Base-by-base conservation (phyloP, 2,888 invertebrate genomes). In the Loripinus fragilis region DNA sequence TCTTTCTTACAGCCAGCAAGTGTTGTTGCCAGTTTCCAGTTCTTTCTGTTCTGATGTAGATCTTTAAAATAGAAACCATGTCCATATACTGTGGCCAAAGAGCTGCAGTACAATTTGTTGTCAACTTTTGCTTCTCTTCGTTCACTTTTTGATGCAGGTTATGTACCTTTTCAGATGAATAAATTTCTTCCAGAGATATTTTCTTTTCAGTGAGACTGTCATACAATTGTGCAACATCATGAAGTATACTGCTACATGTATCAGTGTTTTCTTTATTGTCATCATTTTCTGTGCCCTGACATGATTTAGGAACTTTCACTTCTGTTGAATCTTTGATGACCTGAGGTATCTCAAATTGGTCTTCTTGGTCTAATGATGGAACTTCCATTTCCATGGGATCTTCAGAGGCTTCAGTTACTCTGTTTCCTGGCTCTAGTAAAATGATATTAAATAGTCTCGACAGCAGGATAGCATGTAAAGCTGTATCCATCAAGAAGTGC, bases 11-110 rank as follows among this genome's bases (percentile, higher is more conserved):
- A 17, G 76, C 20, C 55, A 76, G 25, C 8, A 85, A 55, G 68
- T 85, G 85, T n/a, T 76, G 23, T 50, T 76, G n/a, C 76, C 79
- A 74, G 48, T 79, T 75, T 8, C 79, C 74, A 41, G 75, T 70
- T 15, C 71, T 60, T 66, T 64, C 75, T 2, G 76, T 67, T 68
- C 52, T 68, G 20, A 80, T 45, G 23, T 67, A 66, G 23, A 30
- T 17, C 23, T 55, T 20, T 10, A 77, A 28, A 20, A 80, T 41
- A 25, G 65, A 71, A 23, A 72, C 41, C 80, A 80, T 77, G 28
- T 77, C 64, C 68, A 80, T 71, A 42, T 80, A 80, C 66, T 76
- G 80, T 17, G 68, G 30, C 76, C 76, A 80, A 7, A 71, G 71
- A 50, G 20, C 25, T 3, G 50, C 65, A 15, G 71, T 76, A n/a